Base-by-base conservation (phyloP, 2,888 invertebrate species). In the Gymnosoma rotundatum region DNA sequence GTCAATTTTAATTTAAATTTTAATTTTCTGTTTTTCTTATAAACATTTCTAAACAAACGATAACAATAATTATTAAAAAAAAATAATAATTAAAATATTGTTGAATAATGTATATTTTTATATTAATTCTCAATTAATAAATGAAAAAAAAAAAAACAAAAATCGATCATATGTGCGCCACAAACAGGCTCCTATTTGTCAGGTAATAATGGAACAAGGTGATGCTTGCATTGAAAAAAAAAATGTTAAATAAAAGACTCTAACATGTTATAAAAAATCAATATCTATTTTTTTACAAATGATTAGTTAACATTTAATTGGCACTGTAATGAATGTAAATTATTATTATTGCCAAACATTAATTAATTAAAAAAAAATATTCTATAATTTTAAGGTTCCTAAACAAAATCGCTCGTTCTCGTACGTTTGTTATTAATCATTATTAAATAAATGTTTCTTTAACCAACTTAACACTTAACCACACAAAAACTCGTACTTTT, bases 111-210 rank as follows among this genome's bases (percentile, higher is more conserved):
- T 78, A 64, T 83, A n/a, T 67, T 81, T 82, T 61, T 84, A 60
- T 81, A 66, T 79, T 79, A 73, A 81, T 84, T 84, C 70, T 81
- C 74, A 78, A 84, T 78, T 54, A 67, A 80, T 58, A 25, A 66
- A n/a, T n/a, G n/a, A n/a, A n/a, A n/a, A n/a, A n/a, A n/a, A n/a
- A 75, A 75, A 2, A 25, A 25, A 25, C 25, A 25, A 25, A 48
- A 67, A 60, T 45, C 45, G 61, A 54, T 67, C 69, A 69, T 45
- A 64, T 60, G 81, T 81, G 81, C 84, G 84, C 81, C 81, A 78
- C 81, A 73, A 78, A 75, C 91, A 92, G 92, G 92, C 92, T 90
- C 92, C 89, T 91, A 92, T 89, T 88, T 92, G 91, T 92, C 92
- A 92, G 92, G 92, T 92, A 92, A 92, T 87, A 89, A 88, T 86